These are phyloP conservation scores for Cerastis rubricosa DNA, from an alignment of 2,888 invertebrate species.

Conservation along the genomic window DNA sequence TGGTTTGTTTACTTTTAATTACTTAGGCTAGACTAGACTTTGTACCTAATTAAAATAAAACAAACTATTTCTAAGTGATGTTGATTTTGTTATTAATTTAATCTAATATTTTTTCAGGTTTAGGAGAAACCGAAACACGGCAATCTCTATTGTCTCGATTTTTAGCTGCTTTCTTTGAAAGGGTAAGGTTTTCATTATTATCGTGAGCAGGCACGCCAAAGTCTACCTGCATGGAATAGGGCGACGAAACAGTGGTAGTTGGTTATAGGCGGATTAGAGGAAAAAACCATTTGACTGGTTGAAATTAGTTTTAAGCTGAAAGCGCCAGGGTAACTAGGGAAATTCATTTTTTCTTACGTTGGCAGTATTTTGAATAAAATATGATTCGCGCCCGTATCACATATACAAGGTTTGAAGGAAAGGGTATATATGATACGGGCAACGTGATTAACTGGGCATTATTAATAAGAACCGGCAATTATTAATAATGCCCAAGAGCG, in stretches of 20 bases:
- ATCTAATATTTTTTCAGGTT: conserved; percentile 65
- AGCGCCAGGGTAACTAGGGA: no score
- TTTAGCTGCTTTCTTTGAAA: conserved; percentile 86
- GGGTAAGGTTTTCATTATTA: conserved; percentile 72
- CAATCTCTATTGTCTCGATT: conserved; percentile 80
- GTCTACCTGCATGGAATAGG: background rate
- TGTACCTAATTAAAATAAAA: background rate
- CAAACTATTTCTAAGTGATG: background rate
- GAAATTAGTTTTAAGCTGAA: background rate
- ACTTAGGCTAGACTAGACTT: background rate
- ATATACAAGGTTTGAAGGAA: no score
- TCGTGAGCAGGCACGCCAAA: background rate
- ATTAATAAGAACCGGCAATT: no score
- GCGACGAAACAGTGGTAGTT: background rate
- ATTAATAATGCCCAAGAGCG: no score
- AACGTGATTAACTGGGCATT: no score
- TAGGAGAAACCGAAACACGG: conserved; percentile 74
- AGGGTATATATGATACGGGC: no score
- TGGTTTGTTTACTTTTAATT: conserved; percentile 1
- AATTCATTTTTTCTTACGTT: no score
- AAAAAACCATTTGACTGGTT: background rate
- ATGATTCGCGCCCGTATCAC: no score
- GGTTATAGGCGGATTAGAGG: background rate
- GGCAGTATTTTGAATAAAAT: no score
- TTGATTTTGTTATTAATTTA: background rate